phyloP scores from a whole-genome alignment of 2,113 vertebrate species.

The Mesitornis unicolor region DNA sequence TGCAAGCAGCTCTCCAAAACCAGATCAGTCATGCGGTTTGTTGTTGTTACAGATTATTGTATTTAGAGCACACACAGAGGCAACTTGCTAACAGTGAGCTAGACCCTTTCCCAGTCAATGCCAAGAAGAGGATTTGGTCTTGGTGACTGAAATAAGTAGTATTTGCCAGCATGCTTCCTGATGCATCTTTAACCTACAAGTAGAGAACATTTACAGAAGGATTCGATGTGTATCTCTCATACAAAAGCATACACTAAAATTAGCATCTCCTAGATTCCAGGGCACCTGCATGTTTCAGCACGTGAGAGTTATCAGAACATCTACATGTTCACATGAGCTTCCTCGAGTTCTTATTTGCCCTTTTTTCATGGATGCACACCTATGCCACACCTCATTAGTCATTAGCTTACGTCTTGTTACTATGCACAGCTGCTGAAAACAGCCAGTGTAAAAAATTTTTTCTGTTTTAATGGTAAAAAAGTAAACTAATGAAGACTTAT shows the following conservation, averaged over 20 bases:
- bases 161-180: background rate
- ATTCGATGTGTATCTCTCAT: accelerated
- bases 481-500: too few species aligned
- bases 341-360: background rate
- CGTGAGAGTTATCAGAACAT: background rate
- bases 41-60: background rate
- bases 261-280: background rate
- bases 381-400: background rate
- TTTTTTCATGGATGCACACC: background rate
- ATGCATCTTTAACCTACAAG: background rate
- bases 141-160: background rate
- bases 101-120: accelerated
- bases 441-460: background rate
- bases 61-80: background rate
- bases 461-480: too few species aligned
- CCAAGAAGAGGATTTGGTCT: background rate
- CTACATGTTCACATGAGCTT: background rate
- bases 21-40: background rate
- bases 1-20: background rate
- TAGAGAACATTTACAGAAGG: background rate
- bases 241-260: background rate
- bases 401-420: background rate
- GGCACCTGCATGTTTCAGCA: background rate
- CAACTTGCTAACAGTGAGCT: background rate
- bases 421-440: background rate